Conservation (phyloP, 1,140 invertebrate genomes). For the Drosophila tristis region DNA sequence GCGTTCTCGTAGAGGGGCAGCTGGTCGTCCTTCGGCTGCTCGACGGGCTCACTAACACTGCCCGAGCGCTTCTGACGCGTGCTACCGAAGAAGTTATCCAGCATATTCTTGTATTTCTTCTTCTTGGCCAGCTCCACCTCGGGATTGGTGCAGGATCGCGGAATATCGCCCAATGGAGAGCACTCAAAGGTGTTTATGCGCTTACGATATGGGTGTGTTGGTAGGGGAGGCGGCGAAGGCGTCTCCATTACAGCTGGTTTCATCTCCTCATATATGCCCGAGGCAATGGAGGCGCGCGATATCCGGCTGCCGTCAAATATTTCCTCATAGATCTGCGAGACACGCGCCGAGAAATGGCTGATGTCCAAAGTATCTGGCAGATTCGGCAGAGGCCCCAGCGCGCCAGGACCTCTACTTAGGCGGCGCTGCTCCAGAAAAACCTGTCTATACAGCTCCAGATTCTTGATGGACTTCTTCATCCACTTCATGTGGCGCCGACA, state of each 20-base stretch:
- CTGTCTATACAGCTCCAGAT: conserved; percentile 77
- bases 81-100: conserved; percentile 71
- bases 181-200: conserved; percentile 76
- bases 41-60: conserved; percentile 55
- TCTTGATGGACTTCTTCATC: conserved; percentile 83
- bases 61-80: conserved; percentile 64
- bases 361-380: conserved; percentile 66
- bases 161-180: conserved; percentile 55
- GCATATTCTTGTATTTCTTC: conserved; percentile 78
- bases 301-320: conserved; percentile 76
- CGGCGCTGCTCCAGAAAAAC: conserved; percentile 74
- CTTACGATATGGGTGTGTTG: conserved; percentile 59
- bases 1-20: conserved; percentile 64
- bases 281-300: conserved; percentile 75
- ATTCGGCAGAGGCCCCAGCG: conserved; percentile 70
- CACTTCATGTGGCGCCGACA: conserved; percentile 82
- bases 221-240: conserved; percentile 71
- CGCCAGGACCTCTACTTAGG: conserved; percentile 63
- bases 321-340: conserved; percentile 83
- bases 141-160: conserved; percentile 76
- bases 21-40: conserved; percentile 1
- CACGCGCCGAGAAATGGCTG: conserved; percentile 60
- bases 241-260: conserved; percentile 67
- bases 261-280: conserved; percentile 84
- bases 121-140: conserved; percentile 80